Evolutionary conservation across 2,888 invertebrate genomes (phyloP), one percentile per base, ranked within the genome.

Genomic region (Meta bourneti): DNA sequence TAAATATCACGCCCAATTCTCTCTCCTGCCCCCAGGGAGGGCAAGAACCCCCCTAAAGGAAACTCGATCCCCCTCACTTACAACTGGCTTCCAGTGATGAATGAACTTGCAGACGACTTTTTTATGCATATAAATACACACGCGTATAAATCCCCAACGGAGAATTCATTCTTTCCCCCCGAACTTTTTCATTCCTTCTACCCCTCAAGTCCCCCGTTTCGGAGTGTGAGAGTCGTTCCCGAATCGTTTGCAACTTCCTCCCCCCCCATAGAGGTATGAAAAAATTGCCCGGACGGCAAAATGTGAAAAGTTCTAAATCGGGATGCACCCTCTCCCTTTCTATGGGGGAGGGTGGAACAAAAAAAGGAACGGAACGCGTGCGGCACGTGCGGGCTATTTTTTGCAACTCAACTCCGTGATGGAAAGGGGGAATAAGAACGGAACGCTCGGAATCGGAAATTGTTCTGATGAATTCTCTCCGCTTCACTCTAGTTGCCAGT

Each of bases 1-100:
- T 77, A 77, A 77, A 77, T 77, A 77, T 77, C 77, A 51, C 52
- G 52, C 51, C 19, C 51, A 51, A 52, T 51, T 51, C 51, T n/a
- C 51, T n/a, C 16, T 52, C n/a, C 51, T 6, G 9, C 51, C 13
- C 51, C 51, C 19, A 34, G 4, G 34, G 34, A 4, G 34, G 34
- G 34, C 1, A 34, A 34, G 1, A 34, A 2, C 34, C 34, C 34
- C 34, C 34, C 34, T 34, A 34, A n/a, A n/a, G 34, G 34, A 34
- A 34, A 34, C 34, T 34, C 34, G 34, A 34, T 34, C 34, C 34
- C 34, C 34, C 4, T 4, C 34, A 4, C 34, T 34, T 34, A 34
- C 1, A 34, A 34, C 34, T 34, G 34, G 4, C 34, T 34, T n/a
- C n/a, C 34, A 34, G 34, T 34, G 4, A 51, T 51, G 52, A 77